Evolutionary conservation across 2,888 invertebrate genomes (phyloP).

Genomic region (Ptychoptera contaminata): DNA sequence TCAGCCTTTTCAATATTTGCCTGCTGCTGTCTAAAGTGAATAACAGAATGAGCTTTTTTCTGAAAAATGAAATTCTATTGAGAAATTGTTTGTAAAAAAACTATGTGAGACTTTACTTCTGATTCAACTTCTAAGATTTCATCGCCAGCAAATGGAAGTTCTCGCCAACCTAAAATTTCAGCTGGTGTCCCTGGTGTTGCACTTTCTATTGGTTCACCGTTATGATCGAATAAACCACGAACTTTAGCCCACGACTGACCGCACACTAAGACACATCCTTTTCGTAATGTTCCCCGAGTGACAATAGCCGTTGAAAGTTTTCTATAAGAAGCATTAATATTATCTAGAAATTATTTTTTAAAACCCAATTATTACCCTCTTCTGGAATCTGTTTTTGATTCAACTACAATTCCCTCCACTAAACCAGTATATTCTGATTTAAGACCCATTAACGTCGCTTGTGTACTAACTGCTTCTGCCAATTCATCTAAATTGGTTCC

Average conservation of each 20-base stretch:
- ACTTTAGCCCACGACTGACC: slow-evolving; percentile 75
- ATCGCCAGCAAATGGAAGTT: slow-evolving; percentile 80
- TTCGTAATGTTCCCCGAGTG: slow-evolving; percentile 68
- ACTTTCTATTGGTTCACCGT: slow-evolving; percentile 44
- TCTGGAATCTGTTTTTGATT: slow-evolving; percentile 54
- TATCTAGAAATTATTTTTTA: background rate
- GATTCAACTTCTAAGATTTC: slow-evolving; percentile 64
- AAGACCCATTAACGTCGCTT: slow-evolving; percentile 78
- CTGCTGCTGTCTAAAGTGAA: slow-evolving; percentile 45
- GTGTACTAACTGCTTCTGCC: slow-evolving; percentile 66
- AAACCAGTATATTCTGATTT: slow-evolving; percentile 67
- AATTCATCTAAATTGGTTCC: slow-evolving; percentile 59
- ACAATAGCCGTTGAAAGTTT: slow-evolving; percentile 73
- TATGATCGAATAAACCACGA: slow-evolving; percentile 62
- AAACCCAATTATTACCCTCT: slow-evolving; percentile 44
- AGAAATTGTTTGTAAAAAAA: background rate
- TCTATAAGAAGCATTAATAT: slow-evolving; percentile 27
- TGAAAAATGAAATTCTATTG: slow-evolving; percentile 19
- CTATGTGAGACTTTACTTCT: slow-evolving; percentile 37
- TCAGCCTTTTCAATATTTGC: slow-evolving; percentile 45
- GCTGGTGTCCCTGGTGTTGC: slow-evolving; percentile 67
- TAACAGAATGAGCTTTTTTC: slow-evolving; percentile 50
- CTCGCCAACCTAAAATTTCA: slow-evolving; percentile 82
- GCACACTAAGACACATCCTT: slow-evolving; percentile 64
- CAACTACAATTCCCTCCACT: slow-evolving; percentile 82